Evolutionary conservation across 2,888 invertebrate genomes (phyloP).

Genomic region (Autographa gamma): DNA sequence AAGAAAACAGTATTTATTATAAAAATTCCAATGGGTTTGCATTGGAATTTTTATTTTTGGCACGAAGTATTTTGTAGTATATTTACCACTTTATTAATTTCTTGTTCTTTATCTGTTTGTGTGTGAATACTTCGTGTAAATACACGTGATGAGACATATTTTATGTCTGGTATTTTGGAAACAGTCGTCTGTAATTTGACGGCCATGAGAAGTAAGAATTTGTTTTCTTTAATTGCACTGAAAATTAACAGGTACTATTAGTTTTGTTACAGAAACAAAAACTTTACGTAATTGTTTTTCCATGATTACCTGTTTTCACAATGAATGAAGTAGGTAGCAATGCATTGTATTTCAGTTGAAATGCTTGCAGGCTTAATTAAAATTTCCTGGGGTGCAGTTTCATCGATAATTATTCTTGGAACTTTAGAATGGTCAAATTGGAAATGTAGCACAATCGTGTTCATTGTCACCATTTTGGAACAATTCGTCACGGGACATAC

Average conservation of each 20-base stretch:
- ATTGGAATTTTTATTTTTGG: too few relatives aligned
- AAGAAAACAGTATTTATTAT: constrained; percentile 10
- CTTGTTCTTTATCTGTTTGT: constrained; percentile 32
- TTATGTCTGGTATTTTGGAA: constrained; percentile 31
- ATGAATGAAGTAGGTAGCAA: constrained; percentile 43
- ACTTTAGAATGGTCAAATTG: constrained; percentile 88
- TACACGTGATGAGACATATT: constrained; percentile 29
- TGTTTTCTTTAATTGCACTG: constrained; percentile 25
- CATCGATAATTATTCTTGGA: constrained; percentile 60
- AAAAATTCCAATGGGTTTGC: too few relatives aligned
- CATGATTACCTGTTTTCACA: constrained; percentile 28
- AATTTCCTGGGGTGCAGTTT: constrained; percentile 47
- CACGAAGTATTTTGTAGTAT: background rate
- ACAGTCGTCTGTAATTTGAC: constrained; percentile 34
- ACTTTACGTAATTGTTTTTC: background rate
- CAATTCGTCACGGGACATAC: constrained; percentile 86
- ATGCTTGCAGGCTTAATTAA: constrained; percentile 44
- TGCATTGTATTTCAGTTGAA: constrained; percentile 54
- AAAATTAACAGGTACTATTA: background rate
- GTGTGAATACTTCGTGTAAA: constrained; percentile 38
- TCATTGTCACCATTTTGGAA: constrained; percentile 85
- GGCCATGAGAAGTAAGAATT: constrained; percentile 49
- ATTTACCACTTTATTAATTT: constrained; percentile 18
- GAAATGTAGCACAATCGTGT: constrained; percentile 87
- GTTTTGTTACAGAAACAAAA: background rate